Conservation (phyloP, 2,797 vertebrate species). For the Brachyrhaphis roseni region DNA sequence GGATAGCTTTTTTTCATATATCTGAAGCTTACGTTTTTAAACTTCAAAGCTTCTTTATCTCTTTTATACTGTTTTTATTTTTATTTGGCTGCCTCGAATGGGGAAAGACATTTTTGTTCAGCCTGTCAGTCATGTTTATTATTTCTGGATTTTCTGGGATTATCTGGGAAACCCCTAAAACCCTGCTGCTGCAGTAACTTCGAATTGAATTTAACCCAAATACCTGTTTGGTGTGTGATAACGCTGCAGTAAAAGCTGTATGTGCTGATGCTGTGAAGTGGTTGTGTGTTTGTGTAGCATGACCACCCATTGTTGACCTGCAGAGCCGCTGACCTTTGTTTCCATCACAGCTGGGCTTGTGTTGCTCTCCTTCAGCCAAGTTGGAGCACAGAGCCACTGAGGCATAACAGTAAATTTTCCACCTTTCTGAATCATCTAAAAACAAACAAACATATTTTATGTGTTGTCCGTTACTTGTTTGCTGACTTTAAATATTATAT, state of each 20-base stretch:
- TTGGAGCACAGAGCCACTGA: constrained; percentile 18
- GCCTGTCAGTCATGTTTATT: constrained; percentile 56
- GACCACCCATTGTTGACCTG: constrained; percentile 21
- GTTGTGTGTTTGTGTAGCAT: not conserved
- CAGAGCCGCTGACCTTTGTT: constrained; percentile 39
- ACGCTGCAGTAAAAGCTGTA: constrained; percentile 8
- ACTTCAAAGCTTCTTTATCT: constrained; percentile 45
- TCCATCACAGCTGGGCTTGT: constrained; percentile 31
- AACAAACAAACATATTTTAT: constrained; percentile 10
- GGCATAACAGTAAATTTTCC: constrained; percentile 29
- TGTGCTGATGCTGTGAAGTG: constrained; percentile 10
- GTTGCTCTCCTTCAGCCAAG: constrained; percentile 27
- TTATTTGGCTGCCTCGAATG: constrained; percentile 26
- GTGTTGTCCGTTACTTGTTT: not conserved
- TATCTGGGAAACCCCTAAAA: constrained; percentile 56
- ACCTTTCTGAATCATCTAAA: constrained; percentile 26
- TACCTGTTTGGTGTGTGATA: constrained; percentile 18
- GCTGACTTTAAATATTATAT: not conserved
- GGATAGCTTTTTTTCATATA: constrained; percentile 33
- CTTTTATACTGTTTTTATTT: constrained; percentile 51
- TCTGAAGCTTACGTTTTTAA: constrained; percentile 47
- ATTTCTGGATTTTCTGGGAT: constrained; percentile 58
- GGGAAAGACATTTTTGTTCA: constrained; percentile 36
- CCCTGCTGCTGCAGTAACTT: constrained; percentile 34
- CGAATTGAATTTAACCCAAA: constrained; percentile 38